These are phyloP conservation scores for Drosophila biarmipes DNA, from an alignment of 1,140 invertebrate species.

Conservation along the genomic window DNA sequence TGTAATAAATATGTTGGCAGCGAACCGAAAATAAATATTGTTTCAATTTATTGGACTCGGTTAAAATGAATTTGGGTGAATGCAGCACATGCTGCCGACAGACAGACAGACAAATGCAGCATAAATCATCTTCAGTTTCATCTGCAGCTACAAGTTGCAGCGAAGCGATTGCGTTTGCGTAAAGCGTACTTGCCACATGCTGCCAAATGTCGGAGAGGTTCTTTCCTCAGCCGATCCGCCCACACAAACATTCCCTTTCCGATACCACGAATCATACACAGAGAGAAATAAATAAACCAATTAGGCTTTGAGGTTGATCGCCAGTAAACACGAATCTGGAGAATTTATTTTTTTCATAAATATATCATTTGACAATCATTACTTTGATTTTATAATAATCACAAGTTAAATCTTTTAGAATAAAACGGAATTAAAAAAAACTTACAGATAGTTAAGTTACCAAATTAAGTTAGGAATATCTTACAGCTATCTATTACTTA, in stretches of 20 bases:
- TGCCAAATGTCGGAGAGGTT: conserved; percentile 70
- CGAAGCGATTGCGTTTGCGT: conserved; percentile 53
- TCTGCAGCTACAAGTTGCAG: conserved; percentile 71
- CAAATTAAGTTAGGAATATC: too few relatives aligned
- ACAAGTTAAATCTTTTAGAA: too few relatives aligned
- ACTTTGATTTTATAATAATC: too few relatives aligned
- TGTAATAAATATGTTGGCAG: conserved; percentile 74
- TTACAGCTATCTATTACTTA: too few relatives aligned
- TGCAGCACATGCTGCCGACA: conserved; percentile 58
- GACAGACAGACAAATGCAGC: conserved; percentile 57
- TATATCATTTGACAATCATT: too few relatives aligned
- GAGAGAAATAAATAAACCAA: neutral
- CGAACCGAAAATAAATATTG: conserved; percentile 68
- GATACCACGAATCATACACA: neutral
- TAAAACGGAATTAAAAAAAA: too few relatives aligned
- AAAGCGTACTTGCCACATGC: conserved; percentile 76
- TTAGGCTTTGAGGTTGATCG: too few relatives aligned
- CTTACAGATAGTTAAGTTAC: too few relatives aligned
- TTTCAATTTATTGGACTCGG: conserved; percentile 65
- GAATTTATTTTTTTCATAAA: too few relatives aligned
- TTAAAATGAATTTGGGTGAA: conserved; percentile 40
- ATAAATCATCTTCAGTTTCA: conserved; percentile 63
- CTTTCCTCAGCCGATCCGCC: conserved; percentile 22
- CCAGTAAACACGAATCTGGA: too few relatives aligned
- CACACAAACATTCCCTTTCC: conserved; percentile 30